Evolutionary conservation across 2,797 vertebrate genomes (phyloP), one percentile per base, ranked within the genome.

Genomic region (Liasis olivaceus): DNA sequence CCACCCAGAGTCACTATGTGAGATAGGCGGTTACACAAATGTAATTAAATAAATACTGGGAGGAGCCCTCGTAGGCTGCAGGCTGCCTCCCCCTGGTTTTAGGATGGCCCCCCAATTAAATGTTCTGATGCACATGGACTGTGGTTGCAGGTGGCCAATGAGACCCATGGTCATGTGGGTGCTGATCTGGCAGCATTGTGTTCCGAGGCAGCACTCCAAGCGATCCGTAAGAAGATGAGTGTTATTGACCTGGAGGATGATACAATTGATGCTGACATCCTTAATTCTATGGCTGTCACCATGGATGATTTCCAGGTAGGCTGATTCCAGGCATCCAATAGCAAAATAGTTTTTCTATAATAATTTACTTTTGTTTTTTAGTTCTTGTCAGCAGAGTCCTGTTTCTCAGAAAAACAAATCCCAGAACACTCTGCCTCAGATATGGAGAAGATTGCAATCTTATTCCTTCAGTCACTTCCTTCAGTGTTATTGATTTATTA

Each of bases 401-500:
- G 31, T 36, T 72, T 66, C 24, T 92, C 72, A 69, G 89, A 89
- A 89, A 31, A 63, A 20, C 69, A 8, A 72, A 72, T 72, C 31
- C 31, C 28, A 63, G 15, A 4, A 66, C 54, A 15, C 11, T 8
- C 58, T 63, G 13, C 14, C 13, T 8, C 64, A 56, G 66, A 84
- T 36, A 47, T 12, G 13, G 64, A 84, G 14, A 54, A n/a, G 36
- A 51, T 88, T 59, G 26, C 5, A 88, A 31, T 24, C 66, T 58
- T 15, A 51, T 31, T 31, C 14, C 85, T 59, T 56, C 98, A 98
- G 98, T 98, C 99, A 99, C 98, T 99, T 99, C 98, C 98, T 99
- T 98, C 98, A 99, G 98, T 98, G 99, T 99, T 99, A 99, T 99
- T 99, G 99, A 99, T 98, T 99, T 98, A 99, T 99, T 99, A 99